Conservation (phyloP, 92 coral and sea anemone genomes). For the Zoanthus gigantus region DNA sequence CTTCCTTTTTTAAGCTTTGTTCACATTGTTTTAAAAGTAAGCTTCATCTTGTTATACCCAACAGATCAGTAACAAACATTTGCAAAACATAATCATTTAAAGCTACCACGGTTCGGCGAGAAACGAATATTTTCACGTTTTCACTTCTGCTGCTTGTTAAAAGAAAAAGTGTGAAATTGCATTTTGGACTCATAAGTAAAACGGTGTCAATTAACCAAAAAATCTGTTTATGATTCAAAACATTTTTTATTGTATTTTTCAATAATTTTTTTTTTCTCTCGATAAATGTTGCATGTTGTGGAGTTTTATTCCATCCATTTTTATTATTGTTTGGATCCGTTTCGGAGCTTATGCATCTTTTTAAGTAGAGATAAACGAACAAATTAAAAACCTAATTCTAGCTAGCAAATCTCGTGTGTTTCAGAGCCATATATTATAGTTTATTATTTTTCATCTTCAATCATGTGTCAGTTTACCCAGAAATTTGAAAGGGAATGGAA, state of each 20-base stretch:
- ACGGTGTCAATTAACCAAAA: not conserved
- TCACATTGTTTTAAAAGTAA: not conserved
- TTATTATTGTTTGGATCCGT: not conserved
- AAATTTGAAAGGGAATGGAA: too few relatives aligned
- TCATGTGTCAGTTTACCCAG: too few relatives aligned
- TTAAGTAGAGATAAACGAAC: too few relatives aligned
- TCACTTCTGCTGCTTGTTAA: not conserved
- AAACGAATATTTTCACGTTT: not conserved
- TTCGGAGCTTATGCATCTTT: too few relatives aligned
- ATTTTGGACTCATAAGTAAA: not conserved
- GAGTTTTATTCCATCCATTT: conserved; percentile 12
- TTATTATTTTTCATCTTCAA: too few relatives aligned
- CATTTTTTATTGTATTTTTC: not conserved
- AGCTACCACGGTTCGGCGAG: not conserved
- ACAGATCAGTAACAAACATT: not conserved
- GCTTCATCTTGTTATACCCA: not conserved
- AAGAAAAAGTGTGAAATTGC: not conserved
- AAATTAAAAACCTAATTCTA: too few relatives aligned
- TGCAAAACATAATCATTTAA: not conserved
- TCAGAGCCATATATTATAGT: too few relatives aligned
- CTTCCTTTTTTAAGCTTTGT: not conserved
- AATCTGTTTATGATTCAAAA: not conserved
- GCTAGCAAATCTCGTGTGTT: too few relatives aligned
- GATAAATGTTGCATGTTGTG: not conserved
- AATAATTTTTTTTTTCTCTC: not conserved